Evolutionary conservation across 2,888 invertebrate genomes (phyloP), one percentile per base, ranked within the genome.

Genomic region (Eristalis pertinax): DNA sequence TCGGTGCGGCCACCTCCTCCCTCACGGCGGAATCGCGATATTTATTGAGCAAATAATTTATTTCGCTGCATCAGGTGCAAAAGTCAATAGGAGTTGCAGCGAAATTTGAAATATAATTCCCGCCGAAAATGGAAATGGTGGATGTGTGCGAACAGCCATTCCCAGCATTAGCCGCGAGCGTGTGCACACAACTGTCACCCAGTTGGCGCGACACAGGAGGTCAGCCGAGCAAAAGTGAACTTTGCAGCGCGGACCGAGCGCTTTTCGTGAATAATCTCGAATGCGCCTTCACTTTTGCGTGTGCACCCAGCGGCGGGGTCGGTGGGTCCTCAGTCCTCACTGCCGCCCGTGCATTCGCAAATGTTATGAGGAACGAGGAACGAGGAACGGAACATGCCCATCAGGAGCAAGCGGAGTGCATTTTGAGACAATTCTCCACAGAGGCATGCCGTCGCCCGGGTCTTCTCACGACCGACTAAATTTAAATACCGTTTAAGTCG

Each of bases 51-150:
- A 79, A 82, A 83, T 83, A 78, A 86, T 86, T 86, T 86, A 86
- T 86, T 86, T 86, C 86, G 83, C 83, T 86, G 86, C 86, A 86
- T 86, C 86, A 86, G 86, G 86, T 86, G 86, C 82, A 86, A 83
- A 83, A 86, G 86, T 86, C 86, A 86, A 86, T 82, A 86, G 75
- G 82, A 78, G 78, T 72, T 86, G 81, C 62, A 32, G 82, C 75
- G 68, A 67, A 64, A 83, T 74, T 87, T 87, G 79, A 84, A 84
- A 75, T 76, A 87, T 87, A 87, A 87, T 87, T 84, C 83, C 84
- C 87, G 80, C 87, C 87, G 43, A 87, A 87, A 87, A 87, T 80
- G 87, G 87, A 87, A 84, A 73, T 69, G 76, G 72, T 60, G 38
- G 38, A 68, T 74, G 76, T 75, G 77, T 69, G 58, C 41, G 35